Base-by-base conservation (phyloP, 1,140 invertebrate genomes). In the Meloidogyne exigua region DNA sequence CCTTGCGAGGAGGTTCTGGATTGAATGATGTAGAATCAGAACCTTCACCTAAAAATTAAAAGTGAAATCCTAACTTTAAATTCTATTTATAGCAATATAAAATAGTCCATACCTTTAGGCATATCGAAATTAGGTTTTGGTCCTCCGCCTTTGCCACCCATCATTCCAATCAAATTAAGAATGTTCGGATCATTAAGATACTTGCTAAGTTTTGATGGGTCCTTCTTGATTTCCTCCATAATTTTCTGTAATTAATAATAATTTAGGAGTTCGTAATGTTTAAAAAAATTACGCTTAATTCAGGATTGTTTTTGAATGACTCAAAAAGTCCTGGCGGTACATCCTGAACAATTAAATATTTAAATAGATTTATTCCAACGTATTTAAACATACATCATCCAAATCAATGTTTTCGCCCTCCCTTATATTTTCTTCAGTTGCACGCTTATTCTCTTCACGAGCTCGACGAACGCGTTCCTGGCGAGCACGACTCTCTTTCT, bases 391-490 rank as follows among this genome's bases (percentile, higher is more conserved):
- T n/a, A 76, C 49, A 26, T 23, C 25, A 15, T 25, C 49, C 13
- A 39, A 49, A 32, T 63, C 72, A 23, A 57, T 36, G 15, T 25
- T 13, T 18, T 77, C 57, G 10, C 10, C 28, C 23, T 74, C 25
- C 18, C 69, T 26, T 12, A 39, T 42, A 25, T 26, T 36, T n/a
- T 65, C 75, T 68, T 83, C 81, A 21, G 67, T 42, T 23, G 78
- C 81, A 26, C 77, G 86, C 74, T 88, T 87, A 75, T 87, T 85
- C 71, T 86, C 88, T 74, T 88, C 88, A 26, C 85, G 84, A 67
- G 88, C 88, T 79, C 87, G 88, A 21, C 82, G 80, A 25, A 89
- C 78, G 72, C 85, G 83, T 79, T 88, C 88, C 67, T 83, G 85
- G 62, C 88, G 83, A 42, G 83, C 82, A 32, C 84, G 84, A n/a